Evolutionary conservation across 2,113 vertebrate genomes (phyloP).

Genomic region (Rhinolophus ferrumequinum): DNA sequence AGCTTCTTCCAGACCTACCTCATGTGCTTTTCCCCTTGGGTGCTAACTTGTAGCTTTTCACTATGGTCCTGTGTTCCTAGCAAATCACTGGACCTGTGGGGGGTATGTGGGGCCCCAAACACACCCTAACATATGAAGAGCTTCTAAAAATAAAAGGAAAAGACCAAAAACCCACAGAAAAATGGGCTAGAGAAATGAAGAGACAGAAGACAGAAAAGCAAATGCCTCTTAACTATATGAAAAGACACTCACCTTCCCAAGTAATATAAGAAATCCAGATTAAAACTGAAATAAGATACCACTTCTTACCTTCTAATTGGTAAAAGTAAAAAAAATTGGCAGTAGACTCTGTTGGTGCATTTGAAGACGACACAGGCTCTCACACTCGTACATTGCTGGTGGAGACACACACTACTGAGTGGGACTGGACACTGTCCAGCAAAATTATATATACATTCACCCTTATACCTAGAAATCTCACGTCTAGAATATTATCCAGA

Average conservation of each 20-base stretch:
- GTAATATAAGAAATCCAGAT: background rate
- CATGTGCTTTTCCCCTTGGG: background rate
- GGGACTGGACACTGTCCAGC: background rate
- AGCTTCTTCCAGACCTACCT: background rate
- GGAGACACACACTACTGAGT: background rate
- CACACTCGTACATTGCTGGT: background rate
- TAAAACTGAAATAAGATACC: background rate
- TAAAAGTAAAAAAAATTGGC: background rate
- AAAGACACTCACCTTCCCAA: background rate
- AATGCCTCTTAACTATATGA: background rate
- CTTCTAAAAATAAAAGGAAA: conserved; percentile 36
- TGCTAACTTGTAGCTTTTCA: background rate
- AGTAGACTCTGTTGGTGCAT: background rate
- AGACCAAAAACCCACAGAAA: background rate
- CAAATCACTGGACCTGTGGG: background rate
- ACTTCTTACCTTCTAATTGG: background rate
- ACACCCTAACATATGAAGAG: background rate
- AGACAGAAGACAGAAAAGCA: background rate
- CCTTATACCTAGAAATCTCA: background rate
- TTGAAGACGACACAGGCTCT: background rate
- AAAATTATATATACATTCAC: background rate
- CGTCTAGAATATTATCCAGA: background rate
- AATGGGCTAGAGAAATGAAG: background rate
- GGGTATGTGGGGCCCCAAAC: background rate
- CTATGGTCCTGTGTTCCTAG: background rate